These are phyloP conservation scores for Glomeris maerens DNA, from an alignment of 1,140 invertebrate genomes.

Conservation along the genomic window DNA sequence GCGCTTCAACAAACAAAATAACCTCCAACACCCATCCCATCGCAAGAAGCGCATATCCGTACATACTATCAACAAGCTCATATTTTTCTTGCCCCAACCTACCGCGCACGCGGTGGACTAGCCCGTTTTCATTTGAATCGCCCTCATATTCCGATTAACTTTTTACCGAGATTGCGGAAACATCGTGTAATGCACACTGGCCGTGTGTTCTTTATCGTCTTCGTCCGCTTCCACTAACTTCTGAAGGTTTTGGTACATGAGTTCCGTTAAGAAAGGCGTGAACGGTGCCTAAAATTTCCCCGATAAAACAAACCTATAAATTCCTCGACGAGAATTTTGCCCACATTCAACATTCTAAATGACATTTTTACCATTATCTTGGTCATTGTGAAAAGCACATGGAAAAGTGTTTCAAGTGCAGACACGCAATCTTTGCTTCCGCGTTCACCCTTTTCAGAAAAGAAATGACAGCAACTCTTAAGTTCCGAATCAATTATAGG, in stretches of 20 bases:
- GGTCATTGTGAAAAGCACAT: constrained; percentile 76
- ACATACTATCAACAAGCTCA: too few species aligned
- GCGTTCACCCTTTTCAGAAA: constrained; percentile 60
- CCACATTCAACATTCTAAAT: constrained; percentile 1
- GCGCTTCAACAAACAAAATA: too few species aligned
- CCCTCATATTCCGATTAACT: too few species aligned
- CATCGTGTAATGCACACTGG: constrained; percentile 79
- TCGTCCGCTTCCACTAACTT: constrained; percentile 27
- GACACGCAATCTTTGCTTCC: constrained; percentile 56
- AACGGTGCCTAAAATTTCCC: constrained; percentile 57
- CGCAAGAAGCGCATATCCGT: too few species aligned
- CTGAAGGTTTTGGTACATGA: constrained; percentile 81
- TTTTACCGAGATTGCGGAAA: constrained; percentile 51
- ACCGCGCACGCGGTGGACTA: too few species aligned
- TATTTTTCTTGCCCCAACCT: too few species aligned
- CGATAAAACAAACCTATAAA: constrained; percentile 10
- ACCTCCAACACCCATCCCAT: too few species aligned
- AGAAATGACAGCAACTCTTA: not conserved
- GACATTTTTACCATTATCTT: constrained; percentile 52
- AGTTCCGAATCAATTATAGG: not conserved
- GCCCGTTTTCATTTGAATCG: too few species aligned
- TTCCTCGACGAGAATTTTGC: constrained; percentile 8
- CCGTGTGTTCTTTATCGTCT: constrained; percentile 32
- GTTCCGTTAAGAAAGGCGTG: constrained; percentile 91
- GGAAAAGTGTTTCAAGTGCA: constrained; percentile 75